These are phyloP conservation scores for Lagorchestes hirsutus DNA, from an alignment of 2,797 vertebrate species.

Conservation along the genomic window DNA sequence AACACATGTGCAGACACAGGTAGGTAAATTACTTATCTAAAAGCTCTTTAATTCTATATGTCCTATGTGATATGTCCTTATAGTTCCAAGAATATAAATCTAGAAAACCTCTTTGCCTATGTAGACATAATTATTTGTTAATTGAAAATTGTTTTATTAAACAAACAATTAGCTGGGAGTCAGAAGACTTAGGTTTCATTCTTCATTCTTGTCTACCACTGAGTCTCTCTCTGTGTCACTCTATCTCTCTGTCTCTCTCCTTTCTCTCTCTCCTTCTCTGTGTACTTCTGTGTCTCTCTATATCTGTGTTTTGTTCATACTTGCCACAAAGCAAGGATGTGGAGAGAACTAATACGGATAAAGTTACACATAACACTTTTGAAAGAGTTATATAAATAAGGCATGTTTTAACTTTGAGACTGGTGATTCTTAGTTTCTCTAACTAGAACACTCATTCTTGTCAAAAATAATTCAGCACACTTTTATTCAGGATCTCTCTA, in stretches of 20 bases:
- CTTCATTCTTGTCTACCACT: constrained; percentile 17
- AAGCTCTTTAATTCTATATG: not conserved
- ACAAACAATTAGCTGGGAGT: not conserved
- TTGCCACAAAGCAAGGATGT: constrained; percentile 21
- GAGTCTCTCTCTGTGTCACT: not conserved
- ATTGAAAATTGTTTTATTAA: constrained; percentile 11
- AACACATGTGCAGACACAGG: not conserved
- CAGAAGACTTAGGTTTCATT: constrained; percentile 19
- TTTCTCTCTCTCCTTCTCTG: not conserved
- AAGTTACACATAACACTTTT: constrained; percentile 38
- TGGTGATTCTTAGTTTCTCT: constrained; percentile 53
- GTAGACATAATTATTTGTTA: constrained; percentile 8
- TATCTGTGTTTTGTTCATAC: constrained; percentile 45
- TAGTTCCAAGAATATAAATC: not conserved
- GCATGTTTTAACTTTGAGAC: constrained; percentile 36
- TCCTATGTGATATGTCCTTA: not conserved
- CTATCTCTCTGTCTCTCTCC: not conserved
- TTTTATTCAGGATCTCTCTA: not conserved
- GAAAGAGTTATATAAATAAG: constrained; percentile 40
- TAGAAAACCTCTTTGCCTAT: not conserved
- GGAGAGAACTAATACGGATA: not conserved
- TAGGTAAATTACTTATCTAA: not conserved
- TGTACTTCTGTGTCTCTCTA: not conserved
- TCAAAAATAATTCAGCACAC: not conserved
- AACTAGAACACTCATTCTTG: constrained; percentile 22